Conservation (phyloP, 1,140 invertebrate species). For the Triops longicaudatus region DNA sequence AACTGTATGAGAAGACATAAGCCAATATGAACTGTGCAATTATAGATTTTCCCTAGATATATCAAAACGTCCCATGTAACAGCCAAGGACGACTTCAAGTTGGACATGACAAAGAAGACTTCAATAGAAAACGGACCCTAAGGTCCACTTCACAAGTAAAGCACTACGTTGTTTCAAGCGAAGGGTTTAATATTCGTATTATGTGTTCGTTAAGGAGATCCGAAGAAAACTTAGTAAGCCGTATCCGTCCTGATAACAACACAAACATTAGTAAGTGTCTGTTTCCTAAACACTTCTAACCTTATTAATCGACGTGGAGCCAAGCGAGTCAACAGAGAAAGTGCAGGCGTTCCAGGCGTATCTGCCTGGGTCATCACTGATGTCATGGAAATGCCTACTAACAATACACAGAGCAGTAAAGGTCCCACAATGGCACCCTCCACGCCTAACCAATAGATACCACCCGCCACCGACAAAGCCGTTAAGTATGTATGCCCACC, state of each 20-base stretch:
- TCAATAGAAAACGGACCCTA: not conserved
- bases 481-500: constrained; percentile 96
- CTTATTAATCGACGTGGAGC: not conserved
- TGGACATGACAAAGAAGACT: no score
- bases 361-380: constrained; percentile 39
- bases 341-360: not conserved
- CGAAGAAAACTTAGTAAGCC: not conserved
- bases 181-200: not conserved
- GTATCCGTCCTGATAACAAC: not conserved
- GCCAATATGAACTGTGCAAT: no score
- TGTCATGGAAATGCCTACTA: constrained; percentile 70
- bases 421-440: constrained; percentile 96
- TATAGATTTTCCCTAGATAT: no score
- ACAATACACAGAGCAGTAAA: constrained; percentile 75
- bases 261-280: not conserved
- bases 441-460: constrained; percentile 90
- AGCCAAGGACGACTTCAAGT: no score
- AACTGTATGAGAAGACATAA: no score
- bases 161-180: not conserved
- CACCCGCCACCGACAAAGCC: constrained; percentile 95
- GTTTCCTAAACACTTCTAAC: not conserved
- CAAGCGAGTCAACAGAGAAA: not conserved
- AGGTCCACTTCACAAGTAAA: not conserved
- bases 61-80: no score
- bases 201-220: not conserved